Evolutionary conservation across 2,888 invertebrate species (phyloP), one percentile per base, ranked within the genome.

Genomic region (Fragum sueziense): DNA sequence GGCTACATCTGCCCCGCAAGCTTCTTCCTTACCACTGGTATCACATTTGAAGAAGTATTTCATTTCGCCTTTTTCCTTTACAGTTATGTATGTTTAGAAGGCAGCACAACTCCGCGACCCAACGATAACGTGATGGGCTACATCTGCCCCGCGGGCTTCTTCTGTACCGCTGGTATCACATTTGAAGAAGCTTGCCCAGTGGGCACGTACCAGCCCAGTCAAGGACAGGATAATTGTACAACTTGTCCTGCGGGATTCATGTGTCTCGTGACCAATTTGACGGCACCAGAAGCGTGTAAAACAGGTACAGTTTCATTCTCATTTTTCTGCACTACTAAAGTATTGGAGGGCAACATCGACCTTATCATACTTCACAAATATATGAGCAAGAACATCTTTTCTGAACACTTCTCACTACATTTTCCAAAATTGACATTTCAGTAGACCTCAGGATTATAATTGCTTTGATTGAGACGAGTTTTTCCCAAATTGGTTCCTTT

Each of bases 1-100:
- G 92, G 92, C 17, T 91, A 91, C 80, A 82, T 88, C 25, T 92
- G 92, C 77, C 91, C 91, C 0, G 78, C 87, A 6, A 92, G 92
- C 0, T 88, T 87, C 82, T 91, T 87, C 86, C 92, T 92, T 85
- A 85, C 87, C 1, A 86, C 84, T 2, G 34, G 41, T 4, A 29
- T 17, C 2, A 29, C 2, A 25, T 2, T 7, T 59, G 25, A 59
- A 47, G 20, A 27, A 1, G 2, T 27, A 6, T 47, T 47, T 47
- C 6, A 1, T 29, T n/a, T 27, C 57, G 34, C 20, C 29, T 11
- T 69, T 47, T 70, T 70, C 33, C n/a, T 57, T 74, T 80, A 0
- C 80, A 92, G 92, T 11, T 92, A 90, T 76, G 87, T 92, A 17
- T 92, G 92, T 79, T 86, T 88, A 20, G 90, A 89, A 20, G 92